A percentile compares a stretch with the other conserved stretches of the same genome.
phyloP scores from a whole-genome alignment of 1,140 invertebrate species.

The Monochamus saltuarius region DNA sequence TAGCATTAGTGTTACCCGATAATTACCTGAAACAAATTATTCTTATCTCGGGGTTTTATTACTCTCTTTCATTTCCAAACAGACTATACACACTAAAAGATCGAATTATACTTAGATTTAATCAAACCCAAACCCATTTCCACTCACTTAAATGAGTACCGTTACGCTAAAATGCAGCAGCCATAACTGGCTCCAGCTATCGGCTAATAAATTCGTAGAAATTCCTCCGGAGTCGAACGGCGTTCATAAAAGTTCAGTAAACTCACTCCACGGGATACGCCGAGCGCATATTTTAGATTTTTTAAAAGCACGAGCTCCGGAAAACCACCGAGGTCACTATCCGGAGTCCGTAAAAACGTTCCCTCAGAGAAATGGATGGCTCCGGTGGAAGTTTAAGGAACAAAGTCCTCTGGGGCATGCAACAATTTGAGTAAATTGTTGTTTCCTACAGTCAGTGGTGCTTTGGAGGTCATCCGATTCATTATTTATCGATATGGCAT shows the following conservation, averaged over 20 bases:
- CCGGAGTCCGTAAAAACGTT: conserved; percentile 24
- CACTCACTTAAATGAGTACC: no score
- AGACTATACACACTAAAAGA: no score
- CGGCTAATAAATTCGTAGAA: conserved; percentile 17
- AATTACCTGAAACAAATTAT: no score
- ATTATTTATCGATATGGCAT: no score
- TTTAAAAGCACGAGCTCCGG: conserved; percentile 21
- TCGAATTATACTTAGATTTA: no score
- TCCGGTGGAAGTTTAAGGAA: conserved; percentile 22
- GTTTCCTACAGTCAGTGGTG: background rate
- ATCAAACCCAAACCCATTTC: no score
- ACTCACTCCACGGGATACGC: conserved; percentile 22
- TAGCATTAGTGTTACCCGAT: no score
- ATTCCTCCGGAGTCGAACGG: conserved; percentile 18
- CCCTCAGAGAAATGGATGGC: conserved; percentile 23
- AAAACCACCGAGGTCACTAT: conserved; percentile 27
- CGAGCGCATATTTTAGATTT: conserved; percentile 29
- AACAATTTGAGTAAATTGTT: conserved; percentile 28
- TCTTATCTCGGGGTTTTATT: no score
- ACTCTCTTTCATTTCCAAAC: no score
- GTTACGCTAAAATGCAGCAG: no score
- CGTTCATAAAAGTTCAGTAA: conserved; percentile 29
- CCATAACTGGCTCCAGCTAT: conserved; percentile 6
- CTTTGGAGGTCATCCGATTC: no score
- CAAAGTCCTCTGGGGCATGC: conserved; percentile 22